Evolutionary conservation across 2,888 invertebrate species (phyloP).

Genomic region (Oligia fasciuncula): DNA sequence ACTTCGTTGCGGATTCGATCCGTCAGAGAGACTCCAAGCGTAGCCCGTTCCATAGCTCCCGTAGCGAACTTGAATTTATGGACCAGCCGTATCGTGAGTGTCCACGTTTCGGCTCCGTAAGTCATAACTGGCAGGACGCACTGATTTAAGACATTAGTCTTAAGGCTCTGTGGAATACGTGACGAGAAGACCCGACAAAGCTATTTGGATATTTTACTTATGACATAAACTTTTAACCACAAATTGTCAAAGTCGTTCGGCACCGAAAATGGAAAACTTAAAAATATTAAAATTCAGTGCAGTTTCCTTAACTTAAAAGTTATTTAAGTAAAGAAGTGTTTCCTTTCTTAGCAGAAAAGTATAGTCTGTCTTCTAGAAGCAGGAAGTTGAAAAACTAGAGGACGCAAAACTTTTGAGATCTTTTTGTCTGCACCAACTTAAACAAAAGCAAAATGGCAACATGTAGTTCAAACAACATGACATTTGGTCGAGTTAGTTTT

Average conservation of each 20-base stretch:
- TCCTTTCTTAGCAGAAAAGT: conserved; percentile 68
- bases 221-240: conserved; percentile 13
- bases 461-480: conserved; percentile 59
- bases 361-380: conserved; percentile 66
- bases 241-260: conserved; percentile 28
- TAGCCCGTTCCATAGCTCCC: too few species aligned
- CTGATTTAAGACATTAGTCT: too few species aligned
- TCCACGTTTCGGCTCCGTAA: too few species aligned
- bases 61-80: too few species aligned
- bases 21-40: too few species aligned
- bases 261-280: conserved; percentile 43
- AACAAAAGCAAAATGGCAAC: conserved; percentile 57
- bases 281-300: conserved; percentile 66
- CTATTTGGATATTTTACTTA: background rate
- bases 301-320: conserved; percentile 67
- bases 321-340: conserved; percentile 71
- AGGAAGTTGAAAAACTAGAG: conserved; percentile 70
- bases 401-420: conserved; percentile 66
- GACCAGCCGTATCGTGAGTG: too few species aligned
- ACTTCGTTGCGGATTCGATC: too few species aligned
- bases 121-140: too few species aligned
- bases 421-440: conserved; percentile 64
- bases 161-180: too few species aligned
- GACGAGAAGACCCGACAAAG: too few species aligned
- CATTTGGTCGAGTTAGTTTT: conserved; percentile 58